phyloP scores from a whole-genome alignment of 2,113 vertebrate species.

The Stegostoma tigrinum region DNA sequence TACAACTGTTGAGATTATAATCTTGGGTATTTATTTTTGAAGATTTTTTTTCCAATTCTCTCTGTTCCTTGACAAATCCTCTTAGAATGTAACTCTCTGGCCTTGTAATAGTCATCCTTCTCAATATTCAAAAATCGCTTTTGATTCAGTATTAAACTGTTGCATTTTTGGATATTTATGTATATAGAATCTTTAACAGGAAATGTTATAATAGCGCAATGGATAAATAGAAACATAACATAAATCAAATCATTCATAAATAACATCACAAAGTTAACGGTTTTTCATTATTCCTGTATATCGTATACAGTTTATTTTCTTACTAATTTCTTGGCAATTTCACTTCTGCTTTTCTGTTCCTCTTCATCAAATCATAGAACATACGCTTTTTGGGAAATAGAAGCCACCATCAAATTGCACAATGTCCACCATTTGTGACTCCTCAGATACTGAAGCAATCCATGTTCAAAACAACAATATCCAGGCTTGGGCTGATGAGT shows the following conservation, averaged over 20 bases:
- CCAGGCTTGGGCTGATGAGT: too few relatives aligned
- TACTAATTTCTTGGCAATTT: neutral
- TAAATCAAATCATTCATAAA: neutral
- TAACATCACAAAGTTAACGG: neutral
- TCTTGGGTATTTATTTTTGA: neutral
- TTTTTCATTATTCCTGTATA: neutral
- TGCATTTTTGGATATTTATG: neutral
- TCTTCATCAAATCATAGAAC: neutral
- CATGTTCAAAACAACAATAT: too few relatives aligned
- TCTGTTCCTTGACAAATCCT: neutral
- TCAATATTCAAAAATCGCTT: neutral
- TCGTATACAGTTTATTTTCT: neutral
- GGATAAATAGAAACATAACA: neutral
- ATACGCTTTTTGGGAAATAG: neutral
- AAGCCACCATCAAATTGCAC: too few relatives aligned
- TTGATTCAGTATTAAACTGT: neutral
- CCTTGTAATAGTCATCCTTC: neutral
- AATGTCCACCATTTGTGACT: too few relatives aligned
- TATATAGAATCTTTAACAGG: neutral
- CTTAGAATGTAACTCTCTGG: neutral
- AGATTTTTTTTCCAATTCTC: too few relatives aligned
- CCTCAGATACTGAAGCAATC: too few relatives aligned
- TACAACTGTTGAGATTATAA: neutral
- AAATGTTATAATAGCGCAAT: neutral
- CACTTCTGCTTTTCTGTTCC: slow-evolving; percentile 1